Conservation (phyloP, 2,113 vertebrate species). For the Nannospalax galili region DNA sequence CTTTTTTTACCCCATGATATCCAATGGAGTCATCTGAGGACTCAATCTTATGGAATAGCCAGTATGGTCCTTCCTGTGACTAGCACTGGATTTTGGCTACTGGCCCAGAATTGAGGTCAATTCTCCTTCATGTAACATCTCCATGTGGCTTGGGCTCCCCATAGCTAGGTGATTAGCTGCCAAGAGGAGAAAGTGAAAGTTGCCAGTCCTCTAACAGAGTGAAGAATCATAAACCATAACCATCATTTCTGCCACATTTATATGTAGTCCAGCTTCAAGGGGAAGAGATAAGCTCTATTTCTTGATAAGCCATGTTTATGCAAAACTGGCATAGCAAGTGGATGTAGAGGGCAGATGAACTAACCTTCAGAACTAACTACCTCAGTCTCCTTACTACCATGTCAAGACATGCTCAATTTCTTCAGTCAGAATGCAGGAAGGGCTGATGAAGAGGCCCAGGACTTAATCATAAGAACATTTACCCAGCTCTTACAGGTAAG, state of each 20-base stretch:
- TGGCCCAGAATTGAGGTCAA: neutral
- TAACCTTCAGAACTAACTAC: neutral
- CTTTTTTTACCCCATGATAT: neutral
- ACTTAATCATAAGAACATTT: neutral
- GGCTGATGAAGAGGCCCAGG: neutral
- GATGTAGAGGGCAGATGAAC: too few species aligned
- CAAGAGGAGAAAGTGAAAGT: neutral
- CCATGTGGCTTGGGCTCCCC: neutral
- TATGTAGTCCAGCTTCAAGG: neutral
- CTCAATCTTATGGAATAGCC: neutral
- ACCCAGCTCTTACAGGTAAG: neutral
- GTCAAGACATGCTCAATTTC: neutral
- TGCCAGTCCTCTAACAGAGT: neutral
- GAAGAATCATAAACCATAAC: neutral
- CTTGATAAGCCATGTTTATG: neutral
- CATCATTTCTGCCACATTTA: neutral
- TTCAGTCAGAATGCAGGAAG: neutral
- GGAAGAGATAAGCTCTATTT: neutral
- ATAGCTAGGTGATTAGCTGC: neutral
- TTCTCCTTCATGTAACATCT: neutral
- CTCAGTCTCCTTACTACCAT: neutral
- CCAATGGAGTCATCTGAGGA: neutral
- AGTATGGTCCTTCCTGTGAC: neutral
- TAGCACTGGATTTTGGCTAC: neutral
- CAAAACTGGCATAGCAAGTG: too few species aligned